Evolutionary conservation across 2,888 invertebrate genomes (phyloP).

Genomic region (Podotricha telesiphe): DNA sequence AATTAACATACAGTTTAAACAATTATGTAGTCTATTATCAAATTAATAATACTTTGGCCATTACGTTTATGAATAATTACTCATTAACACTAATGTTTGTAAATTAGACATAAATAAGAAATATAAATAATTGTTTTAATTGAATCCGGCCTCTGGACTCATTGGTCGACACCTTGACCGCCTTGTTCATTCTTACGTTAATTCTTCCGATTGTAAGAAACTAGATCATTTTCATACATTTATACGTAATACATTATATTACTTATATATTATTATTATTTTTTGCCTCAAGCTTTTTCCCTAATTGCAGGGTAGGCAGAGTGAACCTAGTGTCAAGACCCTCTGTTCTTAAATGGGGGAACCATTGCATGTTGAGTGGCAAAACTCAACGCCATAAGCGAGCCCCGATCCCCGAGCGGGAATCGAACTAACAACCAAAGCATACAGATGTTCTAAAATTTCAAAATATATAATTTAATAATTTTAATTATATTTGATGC

Average conservation of each 20-base stretch:
- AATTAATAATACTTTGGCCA: neutral
- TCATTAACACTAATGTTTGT: constrained; percentile 34
- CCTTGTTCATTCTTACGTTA: constrained; percentile 57
- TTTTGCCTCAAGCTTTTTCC: no score
- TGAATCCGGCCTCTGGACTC: constrained; percentile 49
- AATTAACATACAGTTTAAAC: neutral
- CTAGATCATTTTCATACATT: constrained; percentile 27
- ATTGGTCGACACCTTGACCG: constrained; percentile 66
- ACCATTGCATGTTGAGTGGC: no score
- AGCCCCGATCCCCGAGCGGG: no score
- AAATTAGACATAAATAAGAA: constrained; percentile 32
- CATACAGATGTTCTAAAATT: no score
- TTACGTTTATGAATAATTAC: constrained; percentile 27
- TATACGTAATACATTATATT: no score
- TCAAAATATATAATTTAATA: neutral
- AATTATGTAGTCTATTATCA: neutral
- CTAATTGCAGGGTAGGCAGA: no score
- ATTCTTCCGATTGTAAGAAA: constrained; percentile 53
- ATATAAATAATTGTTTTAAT: constrained; percentile 41
- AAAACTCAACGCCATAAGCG: no score
- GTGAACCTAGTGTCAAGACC: no score
- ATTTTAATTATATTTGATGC: neutral
- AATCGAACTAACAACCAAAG: no score
- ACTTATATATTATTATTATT: no score
- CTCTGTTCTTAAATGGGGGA: no score